A percentile compares a stretch with the other conserved stretches of the same genome.
Evolutionary conservation across 2,888 invertebrate species (phyloP).

Genomic region (Drosophila trichaetosa): DNA sequence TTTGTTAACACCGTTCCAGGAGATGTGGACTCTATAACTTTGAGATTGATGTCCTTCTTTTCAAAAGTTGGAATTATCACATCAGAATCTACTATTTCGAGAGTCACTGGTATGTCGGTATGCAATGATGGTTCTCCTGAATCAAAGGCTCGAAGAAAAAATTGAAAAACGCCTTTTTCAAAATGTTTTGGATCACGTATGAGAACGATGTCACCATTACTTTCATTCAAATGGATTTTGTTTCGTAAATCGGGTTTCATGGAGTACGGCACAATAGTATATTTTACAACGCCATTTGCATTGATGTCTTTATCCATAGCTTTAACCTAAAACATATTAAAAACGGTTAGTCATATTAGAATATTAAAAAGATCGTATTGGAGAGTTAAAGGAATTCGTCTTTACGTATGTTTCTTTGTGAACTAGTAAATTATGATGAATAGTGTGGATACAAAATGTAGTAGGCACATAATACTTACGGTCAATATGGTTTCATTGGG

Average conservation of each 20-base stretch:
- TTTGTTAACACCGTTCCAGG: constrained; percentile 89
- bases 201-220: constrained; percentile 65
- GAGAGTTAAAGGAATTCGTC: neutral
- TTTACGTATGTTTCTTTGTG: neutral
- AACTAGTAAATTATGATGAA: neutral
- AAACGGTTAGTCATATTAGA: neutral
- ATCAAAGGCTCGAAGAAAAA: constrained; percentile 95
- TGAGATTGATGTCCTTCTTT: constrained; percentile 90
- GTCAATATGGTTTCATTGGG: constrained; percentile 87
- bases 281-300: constrained; percentile 89
- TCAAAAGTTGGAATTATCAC: constrained; percentile 91
- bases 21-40: constrained; percentile 91
- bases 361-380: neutral
- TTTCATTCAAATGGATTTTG: constrained; percentile 90
- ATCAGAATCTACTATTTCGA: constrained; percentile 90
- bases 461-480: constrained; percentile 82
- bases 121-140: constrained; percentile 91
- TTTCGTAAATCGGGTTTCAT: constrained; percentile 88
- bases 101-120: constrained; percentile 92
- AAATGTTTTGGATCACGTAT: constrained; percentile 78
- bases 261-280: constrained; percentile 90
- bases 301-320: constrained; percentile 93
- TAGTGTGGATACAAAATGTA: neutral
- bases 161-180: constrained; percentile 91
- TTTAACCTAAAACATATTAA: constrained; percentile 85